phyloP scores from a whole-genome alignment of 1,140 invertebrate species.

The Drosophila trapezifrons region DNA sequence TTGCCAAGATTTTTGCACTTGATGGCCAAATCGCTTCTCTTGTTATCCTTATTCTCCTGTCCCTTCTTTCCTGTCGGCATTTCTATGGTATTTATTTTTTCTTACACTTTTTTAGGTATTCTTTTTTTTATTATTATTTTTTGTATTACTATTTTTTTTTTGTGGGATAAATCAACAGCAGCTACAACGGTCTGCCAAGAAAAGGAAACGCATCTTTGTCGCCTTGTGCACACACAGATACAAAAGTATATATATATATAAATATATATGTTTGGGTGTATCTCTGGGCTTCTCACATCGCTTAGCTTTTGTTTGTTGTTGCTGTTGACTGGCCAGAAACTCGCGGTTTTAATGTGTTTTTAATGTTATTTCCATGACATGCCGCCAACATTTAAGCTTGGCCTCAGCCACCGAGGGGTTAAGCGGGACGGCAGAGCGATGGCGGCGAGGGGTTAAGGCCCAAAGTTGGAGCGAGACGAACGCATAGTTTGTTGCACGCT shows the following conservation, averaged over 20 bases:
- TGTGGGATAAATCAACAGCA: slow-evolving; percentile 28
- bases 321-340: slow-evolving; percentile 70
- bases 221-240: slow-evolving; percentile 24
- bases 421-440: neutral
- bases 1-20: neutral
- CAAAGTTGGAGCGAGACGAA: slow-evolving; percentile 44
- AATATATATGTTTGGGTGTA: slow-evolving; percentile 1
- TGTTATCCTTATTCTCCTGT: neutral
- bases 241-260: slow-evolving; percentile 5
- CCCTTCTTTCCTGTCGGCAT: neutral
- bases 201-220: slow-evolving; percentile 50
- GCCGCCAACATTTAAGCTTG: slow-evolving; percentile 80
- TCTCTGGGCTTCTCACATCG: slow-evolving; percentile 73
- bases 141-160: neutral
- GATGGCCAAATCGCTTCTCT: neutral
- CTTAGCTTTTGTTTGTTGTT: slow-evolving; percentile 71
- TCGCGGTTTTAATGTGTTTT: slow-evolving; percentile 82
- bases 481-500: slow-evolving; percentile 78
- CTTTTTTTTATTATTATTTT: too few relatives aligned
- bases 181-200: slow-evolving; percentile 18
- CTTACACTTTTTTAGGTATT: neutral
- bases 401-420: slow-evolving; percentile 36
- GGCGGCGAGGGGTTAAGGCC: neutral
- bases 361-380: slow-evolving; percentile 83
- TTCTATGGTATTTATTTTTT: neutral